Conservation (phyloP, 2,113 vertebrate species). For the Dicaeum eximium region DNA sequence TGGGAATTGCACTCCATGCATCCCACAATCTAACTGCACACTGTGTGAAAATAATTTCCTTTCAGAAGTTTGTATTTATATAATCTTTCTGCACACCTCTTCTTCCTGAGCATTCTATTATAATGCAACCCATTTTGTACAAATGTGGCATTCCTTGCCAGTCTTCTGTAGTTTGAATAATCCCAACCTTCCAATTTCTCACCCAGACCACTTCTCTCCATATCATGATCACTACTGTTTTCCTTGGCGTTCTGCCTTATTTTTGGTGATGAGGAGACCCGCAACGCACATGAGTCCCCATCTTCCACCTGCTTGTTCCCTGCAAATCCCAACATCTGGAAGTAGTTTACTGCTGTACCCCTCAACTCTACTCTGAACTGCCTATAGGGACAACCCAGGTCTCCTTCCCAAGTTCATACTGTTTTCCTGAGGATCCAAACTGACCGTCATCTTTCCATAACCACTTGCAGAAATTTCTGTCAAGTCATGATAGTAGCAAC, state of each 20-base stretch:
- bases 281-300: not conserved
- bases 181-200: not conserved
- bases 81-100: not conserved
- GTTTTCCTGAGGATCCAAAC: not conserved
- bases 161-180: not conserved
- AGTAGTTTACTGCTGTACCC: not conserved
- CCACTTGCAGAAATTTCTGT: not conserved
- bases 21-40: not conserved
- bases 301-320: not conserved
- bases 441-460: not conserved
- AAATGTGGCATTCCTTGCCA: not conserved
- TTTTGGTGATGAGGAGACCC: not conserved
- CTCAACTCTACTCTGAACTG: not conserved
- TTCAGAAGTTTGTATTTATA: not conserved
- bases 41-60: not conserved
- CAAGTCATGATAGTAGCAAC: not conserved
- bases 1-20: not conserved
- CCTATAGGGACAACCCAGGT: not conserved
- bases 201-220: not conserved
- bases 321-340: not conserved
- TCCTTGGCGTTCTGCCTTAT: not conserved
- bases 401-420: not conserved
- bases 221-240: not conserved
- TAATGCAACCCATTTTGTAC: not conserved
- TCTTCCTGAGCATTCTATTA: not conserved